A percentile compares a stretch with the other conserved stretches of the same genome.
phyloP scores from a whole-genome alignment of 2,113 vertebrate species.

The Anhinga rufa region DNA sequence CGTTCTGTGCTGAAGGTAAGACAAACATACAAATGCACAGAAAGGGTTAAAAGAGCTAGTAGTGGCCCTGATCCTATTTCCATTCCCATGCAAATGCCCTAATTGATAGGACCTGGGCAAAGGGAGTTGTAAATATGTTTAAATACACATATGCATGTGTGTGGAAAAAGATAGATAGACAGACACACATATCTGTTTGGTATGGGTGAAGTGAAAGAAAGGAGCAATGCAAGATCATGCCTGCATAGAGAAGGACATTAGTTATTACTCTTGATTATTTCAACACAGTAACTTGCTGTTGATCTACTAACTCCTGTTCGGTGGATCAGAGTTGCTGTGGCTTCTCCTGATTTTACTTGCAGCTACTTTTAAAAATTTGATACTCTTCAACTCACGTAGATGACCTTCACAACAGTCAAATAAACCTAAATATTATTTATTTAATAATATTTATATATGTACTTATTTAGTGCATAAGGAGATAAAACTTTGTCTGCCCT shows the following conservation, averaged over 20 bases:
- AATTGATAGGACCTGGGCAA: background rate
- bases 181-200: rapidly evolving
- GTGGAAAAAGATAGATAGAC: background rate
- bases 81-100: background rate
- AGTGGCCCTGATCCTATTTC: background rate
- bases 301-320: background rate
- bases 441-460: too few relatives aligned
- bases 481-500: background rate
- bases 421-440: background rate
- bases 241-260: background rate
- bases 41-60: background rate
- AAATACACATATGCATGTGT: background rate
- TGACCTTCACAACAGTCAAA: background rate
- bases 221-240: background rate
- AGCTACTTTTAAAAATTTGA: background rate
- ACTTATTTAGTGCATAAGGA: background rate
- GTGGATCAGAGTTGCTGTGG: background rate
- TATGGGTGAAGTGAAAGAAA: background rate
- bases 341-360: background rate
- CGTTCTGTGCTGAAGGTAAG: background rate
- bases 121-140: background rate
- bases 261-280: background rate
- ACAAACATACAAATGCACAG: background rate
- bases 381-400: background rate
- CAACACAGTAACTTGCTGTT: background rate